Evolutionary conservation across 2,113 vertebrate genomes (phyloP).

Genomic region (Pogona vitticeps): DNA sequence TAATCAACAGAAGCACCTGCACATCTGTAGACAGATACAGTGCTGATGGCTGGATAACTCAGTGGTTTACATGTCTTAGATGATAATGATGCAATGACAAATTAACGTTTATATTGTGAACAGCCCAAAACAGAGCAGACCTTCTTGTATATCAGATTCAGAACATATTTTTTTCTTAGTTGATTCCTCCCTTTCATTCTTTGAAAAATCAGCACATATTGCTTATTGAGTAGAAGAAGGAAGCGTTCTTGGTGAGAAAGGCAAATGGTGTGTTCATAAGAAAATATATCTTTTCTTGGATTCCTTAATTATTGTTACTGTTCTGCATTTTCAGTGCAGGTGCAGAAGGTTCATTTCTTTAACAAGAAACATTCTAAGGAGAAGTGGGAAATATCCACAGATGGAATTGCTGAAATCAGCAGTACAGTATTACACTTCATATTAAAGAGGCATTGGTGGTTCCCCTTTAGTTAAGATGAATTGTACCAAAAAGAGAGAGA

Average conservation of each 20-base stretch:
- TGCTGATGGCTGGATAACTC: background rate
- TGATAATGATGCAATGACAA: no score
- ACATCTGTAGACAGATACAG: background rate
- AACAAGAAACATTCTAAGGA: background rate
- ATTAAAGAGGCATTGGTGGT: no score
- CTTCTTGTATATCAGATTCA: background rate
- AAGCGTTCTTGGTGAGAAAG: conserved; percentile 19
- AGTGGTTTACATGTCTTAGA: no score
- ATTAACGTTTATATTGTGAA: background rate
- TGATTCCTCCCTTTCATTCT: background rate
- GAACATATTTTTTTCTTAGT: background rate
- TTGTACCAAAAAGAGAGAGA: no score
- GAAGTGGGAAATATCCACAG: background rate
- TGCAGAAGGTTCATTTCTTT: background rate
- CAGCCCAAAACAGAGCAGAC: background rate
- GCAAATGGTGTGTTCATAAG: conserved; percentile 39
- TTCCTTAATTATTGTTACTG: conserved; percentile 37
- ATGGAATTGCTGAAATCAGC: no score
- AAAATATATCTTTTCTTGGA: conserved; percentile 26
- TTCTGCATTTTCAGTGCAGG: conserved; percentile 5
- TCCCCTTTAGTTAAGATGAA: no score
- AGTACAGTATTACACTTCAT: no score
- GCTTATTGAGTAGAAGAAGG: conserved; percentile 35
- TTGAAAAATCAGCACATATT: conserved; percentile 3
- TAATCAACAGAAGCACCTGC: background rate